Percentiles rank a stretch among this genome's conserved stretches.
These are phyloP conservation scores for mouse (Mus musculus) DNA, from an alignment of 2,113 vertebrate genomes.

Conservation along the genomic window GRCm39 chr8:64734501-64735000, in stretches of 20 bases:
- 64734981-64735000: background rate
- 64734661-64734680: background rate
- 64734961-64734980: constrained; percentile 31
- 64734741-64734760: background rate
- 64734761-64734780: background rate
- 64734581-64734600: background rate
- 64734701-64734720: background rate
- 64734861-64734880: background rate
- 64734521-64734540: background rate
- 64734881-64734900: constrained; percentile 26
- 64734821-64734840: background rate
- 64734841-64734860: background rate
- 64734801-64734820: background rate
- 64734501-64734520: background rate
- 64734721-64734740: background rate
- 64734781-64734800: background rate
- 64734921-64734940: background rate
- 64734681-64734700: background rate
- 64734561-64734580: background rate
- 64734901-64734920: constrained; percentile 57
- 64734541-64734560: background rate
- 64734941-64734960: background rate
- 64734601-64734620: background rate
- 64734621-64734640: background rate
- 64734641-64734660: background rate